phyloP scores from a whole-genome alignment of 2,113 vertebrate species.

The Microcebus jonahi region DNA sequence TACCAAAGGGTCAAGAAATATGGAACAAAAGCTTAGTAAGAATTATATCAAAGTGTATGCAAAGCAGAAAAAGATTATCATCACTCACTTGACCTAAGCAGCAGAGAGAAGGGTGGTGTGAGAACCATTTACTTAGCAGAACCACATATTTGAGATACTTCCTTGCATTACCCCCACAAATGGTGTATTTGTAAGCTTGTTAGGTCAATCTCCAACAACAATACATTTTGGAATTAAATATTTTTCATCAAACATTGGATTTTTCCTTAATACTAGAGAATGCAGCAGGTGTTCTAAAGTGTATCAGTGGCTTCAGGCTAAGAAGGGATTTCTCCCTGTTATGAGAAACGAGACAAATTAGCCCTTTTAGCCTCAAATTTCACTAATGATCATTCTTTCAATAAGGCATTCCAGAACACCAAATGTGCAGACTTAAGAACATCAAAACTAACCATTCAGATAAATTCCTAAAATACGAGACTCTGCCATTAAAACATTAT shows the following conservation, averaged over 20 bases:
- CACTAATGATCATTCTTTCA: neutral
- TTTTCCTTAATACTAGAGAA: neutral
- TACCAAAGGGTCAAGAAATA: neutral
- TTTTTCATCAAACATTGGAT: neutral
- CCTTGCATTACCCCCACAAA: neutral
- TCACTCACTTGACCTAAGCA: neutral
- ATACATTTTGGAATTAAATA: neutral
- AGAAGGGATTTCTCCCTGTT: neutral
- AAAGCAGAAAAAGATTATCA: neutral
- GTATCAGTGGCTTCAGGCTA: neutral
- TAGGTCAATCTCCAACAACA: neutral
- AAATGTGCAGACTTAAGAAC: neutral
- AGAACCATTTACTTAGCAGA: neutral
- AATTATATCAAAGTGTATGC: neutral
- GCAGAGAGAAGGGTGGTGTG: neutral
- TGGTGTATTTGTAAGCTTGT: neutral
- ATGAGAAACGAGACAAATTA: neutral
- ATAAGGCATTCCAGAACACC: neutral
- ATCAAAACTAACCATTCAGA: neutral
- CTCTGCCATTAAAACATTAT: neutral
- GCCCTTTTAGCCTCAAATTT: neutral
- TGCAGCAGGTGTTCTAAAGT: neutral
- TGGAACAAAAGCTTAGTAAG: neutral
- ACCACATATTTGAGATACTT: neutral
- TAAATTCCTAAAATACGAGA: neutral